Evolutionary conservation across 2,888 invertebrate genomes (phyloP).

Genomic region (Caenorhabditis parvicauda): DNA sequence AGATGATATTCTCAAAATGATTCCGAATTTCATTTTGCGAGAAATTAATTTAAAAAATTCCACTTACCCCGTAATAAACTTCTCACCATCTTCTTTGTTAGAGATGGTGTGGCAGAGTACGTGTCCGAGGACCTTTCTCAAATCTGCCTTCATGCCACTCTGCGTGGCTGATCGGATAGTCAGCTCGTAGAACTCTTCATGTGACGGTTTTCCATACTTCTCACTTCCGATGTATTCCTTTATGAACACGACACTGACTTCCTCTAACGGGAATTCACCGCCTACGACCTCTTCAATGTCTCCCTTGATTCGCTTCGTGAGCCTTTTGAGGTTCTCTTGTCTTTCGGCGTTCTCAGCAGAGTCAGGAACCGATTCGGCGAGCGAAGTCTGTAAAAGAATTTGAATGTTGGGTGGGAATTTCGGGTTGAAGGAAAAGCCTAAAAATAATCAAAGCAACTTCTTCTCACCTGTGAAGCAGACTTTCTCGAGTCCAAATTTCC

Average conservation of each 20-base stretch:
- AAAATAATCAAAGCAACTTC: not conserved
- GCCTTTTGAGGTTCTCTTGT: not conserved
- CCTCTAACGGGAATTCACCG: constrained; percentile 11
- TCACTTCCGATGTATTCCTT: constrained; percentile 7
- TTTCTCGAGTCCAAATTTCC: not conserved
- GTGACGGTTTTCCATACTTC: constrained; percentile 19
- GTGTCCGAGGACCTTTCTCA: not conserved
- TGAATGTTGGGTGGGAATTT: constrained; percentile 4
- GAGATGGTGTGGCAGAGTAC: constrained; percentile 11
- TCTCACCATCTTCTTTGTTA: constrained; percentile 10
- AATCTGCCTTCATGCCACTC: no score
- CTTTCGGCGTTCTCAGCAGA: constrained; percentile 13
- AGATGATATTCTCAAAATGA: not conserved
- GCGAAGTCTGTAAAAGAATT: constrained; percentile 2
- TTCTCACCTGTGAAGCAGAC: not conserved
- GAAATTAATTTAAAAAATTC: not conserved
- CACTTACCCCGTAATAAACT: constrained; percentile 19
- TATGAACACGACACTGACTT: constrained; percentile 13
- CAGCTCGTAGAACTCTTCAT: constrained; percentile 20
- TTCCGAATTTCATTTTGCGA: not conserved
- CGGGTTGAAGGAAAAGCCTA: no score
- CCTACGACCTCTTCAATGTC: constrained; percentile 18
- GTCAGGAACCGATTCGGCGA: not conserved
- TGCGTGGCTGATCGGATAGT: constrained; percentile 6
- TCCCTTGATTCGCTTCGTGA: constrained; percentile 10